Evolutionary conservation across 2,797 vertebrate species (phyloP).

Genomic region (Percopsis omiscomaycus): DNA sequence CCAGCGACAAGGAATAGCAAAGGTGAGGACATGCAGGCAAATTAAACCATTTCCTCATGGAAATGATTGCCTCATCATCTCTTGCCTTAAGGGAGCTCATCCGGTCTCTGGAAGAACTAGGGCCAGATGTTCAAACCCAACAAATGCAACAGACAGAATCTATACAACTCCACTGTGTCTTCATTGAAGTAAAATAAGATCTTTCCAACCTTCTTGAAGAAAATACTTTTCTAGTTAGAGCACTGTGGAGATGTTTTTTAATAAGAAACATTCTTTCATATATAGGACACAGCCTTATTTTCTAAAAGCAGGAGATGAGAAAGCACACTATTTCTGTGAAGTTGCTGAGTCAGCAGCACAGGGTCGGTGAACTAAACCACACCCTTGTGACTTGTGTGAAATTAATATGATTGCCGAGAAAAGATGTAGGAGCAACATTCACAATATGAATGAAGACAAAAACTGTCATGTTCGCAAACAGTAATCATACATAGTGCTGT

Average conservation of each 20-base stretch:
- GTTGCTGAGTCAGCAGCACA: conserved; percentile 52
- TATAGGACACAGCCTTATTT: conserved; percentile 1
- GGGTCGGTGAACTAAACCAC: conserved; percentile 64
- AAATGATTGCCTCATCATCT: conserved; percentile 39
- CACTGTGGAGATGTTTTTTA: too few species aligned
- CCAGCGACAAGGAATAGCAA: conserved; percentile 23
- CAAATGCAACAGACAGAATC: too few species aligned
- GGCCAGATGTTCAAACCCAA: conserved; percentile 47
- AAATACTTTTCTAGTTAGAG: too few species aligned
- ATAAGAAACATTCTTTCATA: too few species aligned
- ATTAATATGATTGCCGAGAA: conserved; percentile 33
- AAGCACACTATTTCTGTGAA: conserved; percentile 41
- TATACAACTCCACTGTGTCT: too few species aligned
- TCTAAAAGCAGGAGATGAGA: conserved; percentile 29
- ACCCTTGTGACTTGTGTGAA: conserved; percentile 48
- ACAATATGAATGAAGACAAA: conserved; percentile 3
- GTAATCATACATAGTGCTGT: too few species aligned
- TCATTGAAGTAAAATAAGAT: too few species aligned
- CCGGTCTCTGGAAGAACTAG: conserved; percentile 24
- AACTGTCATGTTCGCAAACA: neutral
- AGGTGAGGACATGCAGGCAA: conserved; percentile 46
- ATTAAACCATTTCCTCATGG: conserved; percentile 14
- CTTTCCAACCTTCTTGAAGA: too few species aligned
- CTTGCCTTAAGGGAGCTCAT: conserved; percentile 37
- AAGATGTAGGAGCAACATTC: conserved; percentile 11